phyloP scores from a whole-genome alignment of 2,888 invertebrate species.

The Escarpia spicata region DNA sequence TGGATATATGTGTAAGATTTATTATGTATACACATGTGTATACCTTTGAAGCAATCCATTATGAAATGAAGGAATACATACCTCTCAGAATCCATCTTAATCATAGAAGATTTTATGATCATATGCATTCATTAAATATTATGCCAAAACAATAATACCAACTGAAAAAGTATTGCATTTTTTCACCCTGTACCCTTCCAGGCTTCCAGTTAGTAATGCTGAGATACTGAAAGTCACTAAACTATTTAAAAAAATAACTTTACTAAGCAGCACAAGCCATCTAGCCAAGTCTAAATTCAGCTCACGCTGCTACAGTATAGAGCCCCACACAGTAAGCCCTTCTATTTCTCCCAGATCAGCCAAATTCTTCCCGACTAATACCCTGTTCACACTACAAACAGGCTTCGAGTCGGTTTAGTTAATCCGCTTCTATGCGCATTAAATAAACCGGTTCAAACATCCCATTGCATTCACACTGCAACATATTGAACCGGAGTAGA shows the following conservation, averaged over 20 bases:
- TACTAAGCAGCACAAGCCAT: background rate
- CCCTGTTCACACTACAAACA: too few species aligned
- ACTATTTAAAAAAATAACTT: background rate
- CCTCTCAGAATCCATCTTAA: background rate
- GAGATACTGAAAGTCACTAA: background rate
- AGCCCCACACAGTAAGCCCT: background rate
- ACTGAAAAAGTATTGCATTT: background rate
- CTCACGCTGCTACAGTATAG: background rate
- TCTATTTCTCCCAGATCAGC: background rate
- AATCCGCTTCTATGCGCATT: too few species aligned
- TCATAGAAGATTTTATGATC: background rate
- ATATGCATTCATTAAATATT: background rate
- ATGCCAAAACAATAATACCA: background rate
- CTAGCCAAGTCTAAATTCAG: background rate
- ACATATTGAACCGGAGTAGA: too few species aligned
- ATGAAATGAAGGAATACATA: background rate
- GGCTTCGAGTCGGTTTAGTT: too few species aligned
- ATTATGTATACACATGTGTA: background rate
- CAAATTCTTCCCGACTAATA: background rate
- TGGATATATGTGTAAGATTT: background rate
- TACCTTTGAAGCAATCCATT: background rate
- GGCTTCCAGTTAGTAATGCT: background rate
- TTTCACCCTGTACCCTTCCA: background rate
- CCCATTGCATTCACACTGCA: too few species aligned
- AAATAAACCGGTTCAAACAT: too few species aligned